Evolutionary conservation across 1,140 invertebrate species (phyloP), one percentile per base, ranked within the genome.

Genomic region (Lasioglossum albipes): DNA sequence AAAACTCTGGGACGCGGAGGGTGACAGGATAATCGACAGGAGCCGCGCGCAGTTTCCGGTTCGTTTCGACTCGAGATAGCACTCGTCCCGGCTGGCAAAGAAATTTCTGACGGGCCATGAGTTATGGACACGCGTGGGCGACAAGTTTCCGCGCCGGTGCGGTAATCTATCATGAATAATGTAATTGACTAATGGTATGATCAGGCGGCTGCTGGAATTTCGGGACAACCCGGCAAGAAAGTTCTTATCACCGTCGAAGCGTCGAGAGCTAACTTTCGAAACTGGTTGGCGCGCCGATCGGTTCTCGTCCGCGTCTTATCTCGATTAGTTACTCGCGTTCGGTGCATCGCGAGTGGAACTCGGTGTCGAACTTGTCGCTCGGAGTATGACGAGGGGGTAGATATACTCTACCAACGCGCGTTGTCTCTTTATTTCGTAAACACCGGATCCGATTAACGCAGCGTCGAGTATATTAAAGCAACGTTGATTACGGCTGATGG

Each of bases 151-250:
- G 18, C 49, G 18, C 10, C 36, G 65, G 16, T 73, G 42, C 52
- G 52, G 36, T 59, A 57, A 79, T 79, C 77, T 74, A 74, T 79
- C 77, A 74, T 49, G 71, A 74, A 79, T 79, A 79, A 79, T 79
- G 74, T 73, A 74, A 79, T 79, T 54, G 62, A 79, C 70, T 79
- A 79, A 79, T 74, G 77, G 62, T 41, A 41, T 9, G 52, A 67
- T 74, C 62, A 27, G 57, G 61, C 62, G 1, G 41, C 36, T 2
- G 45, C 45, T 65, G 4, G 54, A 79, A 74, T 74, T 74, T 74
- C n/a, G n/a, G 49, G 22, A 27, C 52, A 62, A 31, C 20, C 6
- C 57, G 18, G 16, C 5, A 36, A 9, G n/a, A 74, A 79, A 79
- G 70, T 79, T 79, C 77, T 79, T 79, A 79, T 67, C 77, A 52